Evolutionary conservation across 1,140 invertebrate genomes (phyloP).

Genomic region (Anastatus disparis): DNA sequence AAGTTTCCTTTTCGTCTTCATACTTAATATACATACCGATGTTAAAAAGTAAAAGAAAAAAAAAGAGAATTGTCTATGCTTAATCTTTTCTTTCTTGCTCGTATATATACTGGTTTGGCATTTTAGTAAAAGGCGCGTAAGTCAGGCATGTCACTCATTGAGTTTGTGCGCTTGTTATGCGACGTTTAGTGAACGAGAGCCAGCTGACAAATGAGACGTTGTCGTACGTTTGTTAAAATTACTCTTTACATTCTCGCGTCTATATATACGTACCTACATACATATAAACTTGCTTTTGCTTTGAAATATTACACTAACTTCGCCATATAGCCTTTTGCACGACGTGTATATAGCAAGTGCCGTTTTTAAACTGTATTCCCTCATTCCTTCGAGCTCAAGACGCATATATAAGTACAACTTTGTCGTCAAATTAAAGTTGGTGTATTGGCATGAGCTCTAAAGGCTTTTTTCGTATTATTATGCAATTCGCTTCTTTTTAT

Average conservation of each 20-base stretch:
- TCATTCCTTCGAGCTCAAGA: no score
- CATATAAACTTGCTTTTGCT: no score
- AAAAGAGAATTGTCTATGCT: neutral
- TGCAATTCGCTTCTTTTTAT: no score
- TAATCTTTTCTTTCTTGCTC: no score
- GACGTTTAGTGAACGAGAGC: no score
- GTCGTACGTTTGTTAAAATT: constrained; percentile 66
- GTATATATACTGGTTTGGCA: constrained; percentile 26
- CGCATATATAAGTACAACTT: no score
- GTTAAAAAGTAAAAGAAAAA: neutral
- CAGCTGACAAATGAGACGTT: constrained; percentile 67
- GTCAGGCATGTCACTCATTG: constrained; percentile 54
- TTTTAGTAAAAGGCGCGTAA: constrained; percentile 2
- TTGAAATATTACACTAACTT: constrained; percentile 59
- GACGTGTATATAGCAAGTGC: no score
- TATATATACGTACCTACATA: constrained; percentile 46
- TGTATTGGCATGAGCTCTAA: no score
- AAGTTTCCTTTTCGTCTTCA: neutral
- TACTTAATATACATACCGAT: no score
- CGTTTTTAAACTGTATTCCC: no score
- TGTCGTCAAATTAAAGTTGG: no score
- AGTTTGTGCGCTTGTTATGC: constrained; percentile 5
- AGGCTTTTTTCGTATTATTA: no score
- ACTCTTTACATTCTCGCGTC: constrained; percentile 60
- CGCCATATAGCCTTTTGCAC: neutral